Evolutionary conservation across 1,140 invertebrate genomes (phyloP), one percentile per base, ranked within the genome.

Genomic region (Pseudoatta argentina): DNA sequence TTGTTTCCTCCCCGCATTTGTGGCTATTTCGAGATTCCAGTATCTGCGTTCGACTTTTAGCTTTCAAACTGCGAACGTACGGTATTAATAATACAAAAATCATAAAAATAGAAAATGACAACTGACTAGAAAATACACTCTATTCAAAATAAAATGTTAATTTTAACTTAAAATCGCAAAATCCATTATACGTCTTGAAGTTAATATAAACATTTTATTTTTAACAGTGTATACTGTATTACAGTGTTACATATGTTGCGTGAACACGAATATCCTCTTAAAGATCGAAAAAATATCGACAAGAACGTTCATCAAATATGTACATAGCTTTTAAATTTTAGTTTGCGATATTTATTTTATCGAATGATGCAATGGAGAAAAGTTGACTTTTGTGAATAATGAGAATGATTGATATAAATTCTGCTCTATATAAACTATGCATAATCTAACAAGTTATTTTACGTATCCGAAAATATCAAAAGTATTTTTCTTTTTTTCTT

Each of bases 1-100:
- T 79, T 79, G 77, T 79, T 79, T 79, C 77, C 48, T 34, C 61
- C 63, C 63, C 77, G 63, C 63, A 51, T 79, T 79, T 79, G 77
- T 61, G 77, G 77, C 48, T 30, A 53, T 79, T 79, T 34, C 77
- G 30, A 69, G 30, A 79, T 69, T 79, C 63, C 77, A 67, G 51
- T 30, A 18, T 69, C 21, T 30, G 14, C 27, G 76, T 66, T 53
- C 10, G 24, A 66, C 39, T 66, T 77, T 77, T 66, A 66, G 48
- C 48, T 79, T 79, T 34, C 4, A 39, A 39, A 67, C 27, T 69
- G 48, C 48, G 27, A 67, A 27, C 5, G 34, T 24, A 39, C 4
- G 7, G 2, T 73, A 66, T 6, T 8, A 51, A 48, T 18, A 69
- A 69, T 39, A 67, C 21, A 18, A 67, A 18, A 27, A 39, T 75